Percentiles rank a stretch among this genome's conserved stretches.
phyloP scores from a whole-genome alignment of 2,113 vertebrate genomes.

The Tragelaphus strepsiceros region DNA sequence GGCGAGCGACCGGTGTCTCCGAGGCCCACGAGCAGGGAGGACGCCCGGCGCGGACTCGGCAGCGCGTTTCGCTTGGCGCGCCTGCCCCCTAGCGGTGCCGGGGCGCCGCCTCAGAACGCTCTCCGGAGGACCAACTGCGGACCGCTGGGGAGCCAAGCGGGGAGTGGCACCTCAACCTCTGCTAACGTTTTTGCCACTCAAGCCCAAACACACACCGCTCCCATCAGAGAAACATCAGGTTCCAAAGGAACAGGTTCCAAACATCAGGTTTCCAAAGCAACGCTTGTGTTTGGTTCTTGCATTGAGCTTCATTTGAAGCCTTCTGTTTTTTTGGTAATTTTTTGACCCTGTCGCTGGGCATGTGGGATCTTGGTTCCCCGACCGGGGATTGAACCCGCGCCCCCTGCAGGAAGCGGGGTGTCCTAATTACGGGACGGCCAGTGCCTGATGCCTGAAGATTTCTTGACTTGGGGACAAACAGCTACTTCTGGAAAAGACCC shows the following conservation, averaged over 20 bases:
- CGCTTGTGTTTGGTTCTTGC: accelerated
- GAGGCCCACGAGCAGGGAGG: neutral
- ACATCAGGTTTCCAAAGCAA: accelerated
- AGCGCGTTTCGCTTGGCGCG: accelerated
- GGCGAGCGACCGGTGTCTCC: accelerated
- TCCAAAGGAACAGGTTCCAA: too few relatives aligned
- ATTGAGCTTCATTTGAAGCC: neutral
- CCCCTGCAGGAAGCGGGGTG: neutral
- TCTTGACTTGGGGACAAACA: neutral
- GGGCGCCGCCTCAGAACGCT: neutral
- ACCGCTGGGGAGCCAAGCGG: accelerated
- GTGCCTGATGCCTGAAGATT: neutral
- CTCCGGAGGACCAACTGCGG: neutral
- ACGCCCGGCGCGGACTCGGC: accelerated
- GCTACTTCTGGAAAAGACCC: neutral
- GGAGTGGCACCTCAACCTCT: neutral
- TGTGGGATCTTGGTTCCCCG: neutral
- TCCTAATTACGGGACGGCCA: neutral
- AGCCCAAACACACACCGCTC: neutral
- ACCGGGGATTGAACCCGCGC: neutral
- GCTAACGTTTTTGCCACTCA: accelerated
- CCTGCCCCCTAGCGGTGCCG: constrained; percentile 12
- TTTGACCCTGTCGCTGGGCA: neutral
- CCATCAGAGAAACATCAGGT: accelerated
- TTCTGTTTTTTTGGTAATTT: neutral